Conservation (phyloP, 2,888 invertebrate genomes). For the Parelbella ahira region DNA sequence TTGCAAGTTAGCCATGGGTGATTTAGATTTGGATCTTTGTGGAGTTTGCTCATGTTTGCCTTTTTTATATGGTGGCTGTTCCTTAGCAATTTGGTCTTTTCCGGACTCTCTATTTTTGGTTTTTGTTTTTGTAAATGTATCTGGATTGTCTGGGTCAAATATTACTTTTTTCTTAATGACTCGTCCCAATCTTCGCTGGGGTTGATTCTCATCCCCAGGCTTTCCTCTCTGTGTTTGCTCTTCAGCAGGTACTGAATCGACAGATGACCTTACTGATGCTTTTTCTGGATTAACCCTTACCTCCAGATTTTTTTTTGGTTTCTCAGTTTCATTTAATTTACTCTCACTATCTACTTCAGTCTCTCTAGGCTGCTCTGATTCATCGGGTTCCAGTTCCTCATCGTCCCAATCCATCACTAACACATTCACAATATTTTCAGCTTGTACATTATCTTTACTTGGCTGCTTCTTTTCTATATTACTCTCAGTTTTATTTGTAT, state of each 20-base stretch:
- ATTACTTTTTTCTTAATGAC: slow-evolving; percentile 87
- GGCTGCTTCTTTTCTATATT: slow-evolving; percentile 26
- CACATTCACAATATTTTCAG: slow-evolving; percentile 67
- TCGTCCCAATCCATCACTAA: slow-evolving; percentile 79
- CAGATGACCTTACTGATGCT: slow-evolving; percentile 34
- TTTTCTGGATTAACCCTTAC: slow-evolving; percentile 37
- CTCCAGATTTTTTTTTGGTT: slow-evolving; percentile 37
- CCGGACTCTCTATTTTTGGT: slow-evolving; percentile 45
- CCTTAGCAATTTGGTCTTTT: slow-evolving; percentile 36
- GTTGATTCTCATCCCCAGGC: slow-evolving; percentile 52
- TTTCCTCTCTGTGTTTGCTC: slow-evolving; percentile 43
- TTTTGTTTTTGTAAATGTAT: slow-evolving; percentile 70
- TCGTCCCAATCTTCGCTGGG: slow-evolving; percentile 66
- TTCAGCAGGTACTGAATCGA: slow-evolving; percentile 47
- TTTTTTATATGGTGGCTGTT: slow-evolving; percentile 48
- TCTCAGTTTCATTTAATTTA: slow-evolving; percentile 40
- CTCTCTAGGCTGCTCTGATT: slow-evolving; percentile 30
- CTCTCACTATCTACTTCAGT: too few relatives aligned
- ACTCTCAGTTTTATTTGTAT: slow-evolving; percentile 23
- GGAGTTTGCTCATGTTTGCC: slow-evolving; percentile 44
- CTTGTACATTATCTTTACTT: slow-evolving; percentile 30
- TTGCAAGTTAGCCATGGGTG: slow-evolving; percentile 57
- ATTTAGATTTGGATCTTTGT: slow-evolving; percentile 54
- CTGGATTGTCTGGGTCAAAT: slow-evolving; percentile 85
- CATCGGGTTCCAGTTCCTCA: slow-evolving; percentile 54